Evolutionary conservation across 2,888 invertebrate genomes (phyloP).

Genomic region (Selenia dentaria): DNA sequence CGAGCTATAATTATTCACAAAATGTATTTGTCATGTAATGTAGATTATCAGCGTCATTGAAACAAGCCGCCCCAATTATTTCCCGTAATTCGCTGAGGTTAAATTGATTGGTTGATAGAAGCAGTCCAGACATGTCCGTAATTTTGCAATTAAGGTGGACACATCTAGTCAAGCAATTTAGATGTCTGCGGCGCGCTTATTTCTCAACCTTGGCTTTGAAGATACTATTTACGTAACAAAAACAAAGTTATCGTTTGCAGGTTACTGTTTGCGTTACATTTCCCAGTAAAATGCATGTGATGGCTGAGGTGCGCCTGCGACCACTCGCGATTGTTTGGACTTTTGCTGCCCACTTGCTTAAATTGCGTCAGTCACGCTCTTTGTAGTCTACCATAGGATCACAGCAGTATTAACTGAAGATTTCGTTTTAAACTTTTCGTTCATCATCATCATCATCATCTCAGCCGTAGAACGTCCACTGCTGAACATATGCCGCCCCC

Average conservation of each 20-base stretch:
- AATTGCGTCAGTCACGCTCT: slow-evolving; percentile 14
- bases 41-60: no score
- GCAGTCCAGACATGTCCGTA: slow-evolving; percentile 5
- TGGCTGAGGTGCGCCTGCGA: slow-evolving; percentile 25
- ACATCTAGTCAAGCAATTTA: slow-evolving; percentile 20
- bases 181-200: slow-evolving; percentile 29
- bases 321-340: slow-evolving; percentile 26
- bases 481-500: no score
- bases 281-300: slow-evolving; percentile 31
- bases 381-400: slow-evolving; percentile 5
- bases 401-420: no score
- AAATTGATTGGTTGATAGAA: no score
- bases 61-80: no score
- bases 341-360: slow-evolving; percentile 20
- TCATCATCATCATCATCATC: no score
- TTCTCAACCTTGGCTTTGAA: slow-evolving; percentile 48
- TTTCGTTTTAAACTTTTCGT: no score
- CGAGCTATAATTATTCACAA: no score
- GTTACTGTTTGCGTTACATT: slow-evolving; percentile 32
- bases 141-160: slow-evolving; percentile 3
- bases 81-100: no score
- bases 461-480: no score
- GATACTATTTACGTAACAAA: slow-evolving; percentile 37
- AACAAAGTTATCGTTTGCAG: slow-evolving; percentile 32
- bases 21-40: no score